Base-by-base conservation (phyloP, 1,140 invertebrate genomes). In the Mylabris phalerata region DNA sequence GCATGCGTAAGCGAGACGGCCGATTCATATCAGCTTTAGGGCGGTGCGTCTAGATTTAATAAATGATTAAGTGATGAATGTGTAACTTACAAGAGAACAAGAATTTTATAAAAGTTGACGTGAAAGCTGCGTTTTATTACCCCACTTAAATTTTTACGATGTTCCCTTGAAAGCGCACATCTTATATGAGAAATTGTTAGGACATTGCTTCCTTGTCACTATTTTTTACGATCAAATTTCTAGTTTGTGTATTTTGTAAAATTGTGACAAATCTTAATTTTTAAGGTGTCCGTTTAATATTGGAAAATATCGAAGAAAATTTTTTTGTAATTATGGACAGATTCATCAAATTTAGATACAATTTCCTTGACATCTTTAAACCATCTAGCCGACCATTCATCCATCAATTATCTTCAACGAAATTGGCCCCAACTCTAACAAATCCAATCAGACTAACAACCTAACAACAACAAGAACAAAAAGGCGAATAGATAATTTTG, bases 111-210 rank as follows among this genome's bases (percentile, higher is more conserved):
- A 57, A 57, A 57, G 40, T 57, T 48, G 47, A 57, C 55, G 55
- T 57, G 47, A 57, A 56, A 57, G 47, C 55, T 48, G 48, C 47
- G 47, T 57, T 57, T 57, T 57, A 57, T 57, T 57, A 49, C 55
- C 55, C 50, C 47, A 57, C 55, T 57, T 57, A 57, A 57, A 57
- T 57, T 57, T 57, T 57, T 57, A 57, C 55, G 55, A 57, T 48
- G 47, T 48, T 57, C 55, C 42, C 47, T 48, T 32, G 46, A 57
- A 57, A 57, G 55, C 19, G 19, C 55, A 57, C 47, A 47, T 57
- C 55, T 57, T 57, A 57, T 57, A 57, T 57, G 55, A 48, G 55
- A 57, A 57, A 57, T 57, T 57, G 55, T 57, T 48, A 42, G 55
- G 47, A 41, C 55, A 57, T 57, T 57, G 55, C 55, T 48, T 57